These are phyloP conservation scores for Pipistrellus pygmaeus DNA, from an alignment of 2,797 vertebrate species.

Conservation along the genomic window DNA sequence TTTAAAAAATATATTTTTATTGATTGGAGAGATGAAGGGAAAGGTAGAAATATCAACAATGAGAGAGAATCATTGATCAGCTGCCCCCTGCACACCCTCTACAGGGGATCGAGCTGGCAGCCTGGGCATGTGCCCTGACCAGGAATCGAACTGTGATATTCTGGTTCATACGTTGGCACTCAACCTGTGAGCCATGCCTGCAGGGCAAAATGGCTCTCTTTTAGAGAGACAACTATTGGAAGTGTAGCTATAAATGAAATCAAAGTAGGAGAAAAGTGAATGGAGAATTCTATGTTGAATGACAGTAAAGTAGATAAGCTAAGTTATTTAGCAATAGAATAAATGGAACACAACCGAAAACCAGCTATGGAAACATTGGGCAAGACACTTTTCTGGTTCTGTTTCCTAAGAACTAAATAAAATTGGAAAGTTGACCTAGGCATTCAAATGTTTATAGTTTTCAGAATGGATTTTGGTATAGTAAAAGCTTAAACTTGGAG, in stretches of 20 bases:
- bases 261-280: neutral
- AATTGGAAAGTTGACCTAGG: neutral
- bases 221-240: neutral
- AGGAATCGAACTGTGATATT: too few species aligned
- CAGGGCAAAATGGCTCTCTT: neutral
- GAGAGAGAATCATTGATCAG: too few species aligned
- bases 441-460: neutral
- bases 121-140: too few species aligned
- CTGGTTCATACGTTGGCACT: too few species aligned
- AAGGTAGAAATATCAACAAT: too few species aligned
- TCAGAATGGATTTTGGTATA: neutral
- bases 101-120: too few species aligned
- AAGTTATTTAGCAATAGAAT: neutral
- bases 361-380: neutral
- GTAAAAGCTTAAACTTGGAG: slow-evolving; percentile 13
- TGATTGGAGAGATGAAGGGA: too few species aligned
- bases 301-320: neutral
- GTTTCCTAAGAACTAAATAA: neutral
- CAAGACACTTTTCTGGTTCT: neutral
- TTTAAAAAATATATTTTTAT: too few species aligned
- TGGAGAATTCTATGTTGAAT: neutral
- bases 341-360: neutral
- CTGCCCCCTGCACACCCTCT: too few species aligned
- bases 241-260: neutral
- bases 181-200: too few species aligned